Evolutionary conservation across 2,888 invertebrate species (phyloP), one percentile per base, ranked within the genome.

Genomic region (Amblyjoppa fuscipennis): DNA sequence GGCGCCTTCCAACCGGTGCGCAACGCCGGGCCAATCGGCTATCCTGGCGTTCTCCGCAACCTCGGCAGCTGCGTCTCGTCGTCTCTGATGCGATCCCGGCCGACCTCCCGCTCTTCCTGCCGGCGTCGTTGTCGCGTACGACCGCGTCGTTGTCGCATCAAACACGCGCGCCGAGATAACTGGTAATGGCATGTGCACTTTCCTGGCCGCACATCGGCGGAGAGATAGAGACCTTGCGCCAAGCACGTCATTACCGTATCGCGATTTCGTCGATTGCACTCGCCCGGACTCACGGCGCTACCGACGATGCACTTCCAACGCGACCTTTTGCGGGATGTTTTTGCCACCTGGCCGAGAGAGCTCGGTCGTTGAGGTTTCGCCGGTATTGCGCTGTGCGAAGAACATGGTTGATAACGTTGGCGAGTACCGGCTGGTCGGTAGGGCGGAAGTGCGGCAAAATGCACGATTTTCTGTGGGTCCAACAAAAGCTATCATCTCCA

Each of bases 231-330:
- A 49, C 45, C 59, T 2, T 13, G 11, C 89, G 85, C 69, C 51
- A 88, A 91, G 89, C 87, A 88, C 85, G 75, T 89, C 89, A 90
- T 91, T 92, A 91, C 89, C 90, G 88, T 90, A 89, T 89, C 69
- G 69, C 77, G 77, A 91, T 91, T 91, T 89, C 88, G 87, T 88
- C 83, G 87, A 86, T 87, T 88, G 89, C 90, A 90, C 64, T 75
- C 74, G 66, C 59, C 25, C 59, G 61, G 61, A 61, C 71, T 82
- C 53, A 5, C 66, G 16, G 31, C 7, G 6, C 31, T 61, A n/a
- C 5, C 59, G 38, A 41, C 41, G 20, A 25, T 28, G 11, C 28
- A 28, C 45, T 49, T 49, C 45, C 13, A 16, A 49, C 13, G 3
- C 45, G 45, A 49, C 45, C 3, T 49, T 49, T 49, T 5, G 45